phyloP scores from a whole-genome alignment of 1,140 invertebrate species.

The Heliconius himera region DNA sequence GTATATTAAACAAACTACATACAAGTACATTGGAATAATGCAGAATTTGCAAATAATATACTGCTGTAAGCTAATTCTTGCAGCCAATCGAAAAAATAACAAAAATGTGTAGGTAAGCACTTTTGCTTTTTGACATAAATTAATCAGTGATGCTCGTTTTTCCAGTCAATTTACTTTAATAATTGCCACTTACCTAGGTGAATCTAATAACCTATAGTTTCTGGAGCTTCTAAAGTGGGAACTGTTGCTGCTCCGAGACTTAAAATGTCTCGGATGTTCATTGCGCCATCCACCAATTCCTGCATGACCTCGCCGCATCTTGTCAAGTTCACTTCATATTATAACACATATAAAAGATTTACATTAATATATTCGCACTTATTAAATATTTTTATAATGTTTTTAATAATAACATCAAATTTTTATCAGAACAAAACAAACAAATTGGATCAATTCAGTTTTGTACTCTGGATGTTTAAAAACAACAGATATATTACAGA shows the following conservation, averaged over 20 bases:
- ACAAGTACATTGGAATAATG: neutral
- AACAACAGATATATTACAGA: conserved; percentile 18
- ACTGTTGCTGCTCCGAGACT: conserved; percentile 61
- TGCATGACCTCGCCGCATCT: conserved; percentile 74
- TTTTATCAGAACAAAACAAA: conserved; percentile 46
- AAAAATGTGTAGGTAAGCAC: conserved; percentile 15
- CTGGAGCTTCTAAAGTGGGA: conserved; percentile 60
- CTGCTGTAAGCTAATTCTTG: neutral
- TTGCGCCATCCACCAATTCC: conserved; percentile 72
- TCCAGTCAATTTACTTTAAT: neutral
- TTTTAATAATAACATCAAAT: neutral
- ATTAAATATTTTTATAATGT: conserved; percentile 11
- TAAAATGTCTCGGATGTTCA: conserved; percentile 71
- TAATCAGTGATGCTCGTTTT: neutral
- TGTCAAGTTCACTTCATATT: conserved; percentile 54
- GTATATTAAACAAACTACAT: neutral
- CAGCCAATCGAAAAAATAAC: neutral
- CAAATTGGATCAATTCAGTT: conserved; percentile 60
- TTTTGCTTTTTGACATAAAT: conserved; percentile 15
- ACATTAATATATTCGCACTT: conserved; percentile 19
- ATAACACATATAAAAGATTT: conserved; percentile 13
- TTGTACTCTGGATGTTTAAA: conserved; percentile 29
- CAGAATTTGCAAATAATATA: neutral
- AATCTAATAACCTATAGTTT: conserved; percentile 49
- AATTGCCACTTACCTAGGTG: conserved; percentile 50